phyloP scores from a whole-genome alignment of 2,888 invertebrate species.

The Lycophotia porphyrea region DNA sequence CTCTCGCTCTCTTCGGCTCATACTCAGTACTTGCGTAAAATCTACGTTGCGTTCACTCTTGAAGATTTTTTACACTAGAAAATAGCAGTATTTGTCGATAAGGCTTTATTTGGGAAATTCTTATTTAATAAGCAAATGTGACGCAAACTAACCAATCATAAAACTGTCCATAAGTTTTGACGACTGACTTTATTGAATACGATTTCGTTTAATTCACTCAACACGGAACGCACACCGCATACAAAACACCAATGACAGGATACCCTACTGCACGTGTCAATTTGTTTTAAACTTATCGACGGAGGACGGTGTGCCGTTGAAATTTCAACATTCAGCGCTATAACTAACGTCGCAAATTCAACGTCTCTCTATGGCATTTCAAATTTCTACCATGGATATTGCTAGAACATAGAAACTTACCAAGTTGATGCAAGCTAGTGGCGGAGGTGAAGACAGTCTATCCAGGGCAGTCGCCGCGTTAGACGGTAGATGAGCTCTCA shows the following conservation, averaged over 20 bases:
- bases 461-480: slow-evolving; percentile 80
- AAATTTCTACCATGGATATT: neutral
- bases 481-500: slow-evolving; percentile 81
- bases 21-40: neutral
- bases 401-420: slow-evolving; percentile 65
- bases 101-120: neutral
- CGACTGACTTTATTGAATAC: neutral
- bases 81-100: neutral
- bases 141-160: neutral
- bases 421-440: slow-evolving; percentile 77
- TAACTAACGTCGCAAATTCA: neutral
- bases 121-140: neutral
- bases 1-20: too few species aligned
- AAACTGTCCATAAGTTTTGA: neutral
- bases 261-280: neutral
- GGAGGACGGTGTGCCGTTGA: neutral
- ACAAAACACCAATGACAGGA: neutral
- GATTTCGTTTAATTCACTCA: too few species aligned
- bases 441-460: slow-evolving; percentile 78
- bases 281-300: neutral
- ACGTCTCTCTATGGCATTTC: neutral
- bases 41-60: neutral
- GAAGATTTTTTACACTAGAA: neutral
- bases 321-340: neutral
- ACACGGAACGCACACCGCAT: neutral